Base-by-base conservation (phyloP, 2,888 invertebrate genomes). In the Penaeus monodon region DNA sequence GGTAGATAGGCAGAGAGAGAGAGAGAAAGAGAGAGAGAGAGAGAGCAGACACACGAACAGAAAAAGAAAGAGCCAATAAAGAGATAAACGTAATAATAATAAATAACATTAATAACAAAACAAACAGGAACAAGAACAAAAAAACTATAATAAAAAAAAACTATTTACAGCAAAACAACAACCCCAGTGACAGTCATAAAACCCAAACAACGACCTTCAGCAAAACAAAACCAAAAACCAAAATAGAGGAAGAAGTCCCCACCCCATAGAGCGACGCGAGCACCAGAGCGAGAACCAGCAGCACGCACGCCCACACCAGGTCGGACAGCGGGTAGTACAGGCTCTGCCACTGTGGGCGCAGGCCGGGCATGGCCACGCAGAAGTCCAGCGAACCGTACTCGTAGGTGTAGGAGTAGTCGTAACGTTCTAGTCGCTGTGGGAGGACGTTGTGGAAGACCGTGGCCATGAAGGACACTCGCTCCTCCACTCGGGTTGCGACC, bases 281-380 rank as follows among this genome's bases (percentile, higher is more conserved):
- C 83, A 76, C 38, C 14, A 64, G 0, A 4, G 76, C 17, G 24
- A 74, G 17, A 8, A 38, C 49, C 14, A 29, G 73, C 3, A 85
- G 8, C 12, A 80, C 49, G n/a, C 76, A 68, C 22, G 63, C 6
- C 86, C 86, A 86, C 7, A 86, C 86, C 24, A 24, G 38, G 29
- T 77, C 68, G 20, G 86, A 76, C 49, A 86, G 33, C n/a, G 86
- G 86, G 77, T 86, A 86, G 77, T 86, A 86, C 14, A 86, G 77
- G 33, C 76, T 74, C 57, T 86, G 86, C 86, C 86, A 86, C 77
- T 66, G 86, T 0, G 86, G 81, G 20, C 38, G 81, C 12, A 86
- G 63, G 76, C 27, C 27, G n/a, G 86, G 86, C 57, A 73, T 74
- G 38, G 81, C 74, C 33, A 65, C 33, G 33, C 65, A 57, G 65